These are phyloP conservation scores for Austrofundulus limnaeus DNA, from an alignment of 2,113 vertebrate species.

Conservation along the genomic window DNA sequence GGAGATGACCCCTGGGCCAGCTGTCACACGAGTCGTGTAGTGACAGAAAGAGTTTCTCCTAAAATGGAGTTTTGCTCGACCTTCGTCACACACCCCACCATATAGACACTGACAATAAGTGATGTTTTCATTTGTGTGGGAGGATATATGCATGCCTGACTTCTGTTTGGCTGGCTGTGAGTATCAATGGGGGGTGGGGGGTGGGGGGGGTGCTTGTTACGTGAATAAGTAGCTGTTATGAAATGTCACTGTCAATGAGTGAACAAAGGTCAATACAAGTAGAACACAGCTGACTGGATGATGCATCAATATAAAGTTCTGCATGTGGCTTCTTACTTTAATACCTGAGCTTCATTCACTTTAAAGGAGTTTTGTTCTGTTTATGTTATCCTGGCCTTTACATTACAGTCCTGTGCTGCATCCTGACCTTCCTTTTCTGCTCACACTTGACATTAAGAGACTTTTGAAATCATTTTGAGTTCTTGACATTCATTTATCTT, in stretches of 20 bases:
- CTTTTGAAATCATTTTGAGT: slow-evolving; percentile 4
- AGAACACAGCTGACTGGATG: slow-evolving; percentile 15
- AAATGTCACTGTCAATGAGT: slow-evolving; percentile 74
- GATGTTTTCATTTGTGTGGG: slow-evolving; percentile 67
- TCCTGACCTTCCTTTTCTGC: slow-evolving; percentile 27
- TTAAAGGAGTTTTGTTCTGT: slow-evolving; percentile 9
- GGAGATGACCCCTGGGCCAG: slow-evolving; percentile 69
- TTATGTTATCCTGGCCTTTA: slow-evolving; percentile 26
- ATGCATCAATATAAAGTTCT: slow-evolving; percentile 25
- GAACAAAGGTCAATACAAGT: slow-evolving; percentile 69
- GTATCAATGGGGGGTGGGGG: slow-evolving; percentile 76
- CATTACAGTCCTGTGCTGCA: background rate
- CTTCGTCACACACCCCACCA: slow-evolving; percentile 35
- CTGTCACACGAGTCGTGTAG: slow-evolving; percentile 64
- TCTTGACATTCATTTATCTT: slow-evolving; percentile 8
- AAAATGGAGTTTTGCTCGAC: slow-evolving; percentile 46
- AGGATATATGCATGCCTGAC: slow-evolving; percentile 27
- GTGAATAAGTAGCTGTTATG: slow-evolving; percentile 66
- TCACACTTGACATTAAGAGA: background rate
- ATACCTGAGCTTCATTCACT: slow-evolving; percentile 27
- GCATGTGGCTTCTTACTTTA: slow-evolving; percentile 7
- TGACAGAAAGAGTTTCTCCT: slow-evolving; percentile 33
- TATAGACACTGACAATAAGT: slow-evolving; percentile 50
- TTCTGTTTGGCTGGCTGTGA: slow-evolving; percentile 27
- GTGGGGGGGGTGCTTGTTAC: slow-evolving; percentile 78